Evolutionary conservation across 2,113 vertebrate genomes (phyloP).

Genomic region (Phalacrocorax carbo): DNA sequence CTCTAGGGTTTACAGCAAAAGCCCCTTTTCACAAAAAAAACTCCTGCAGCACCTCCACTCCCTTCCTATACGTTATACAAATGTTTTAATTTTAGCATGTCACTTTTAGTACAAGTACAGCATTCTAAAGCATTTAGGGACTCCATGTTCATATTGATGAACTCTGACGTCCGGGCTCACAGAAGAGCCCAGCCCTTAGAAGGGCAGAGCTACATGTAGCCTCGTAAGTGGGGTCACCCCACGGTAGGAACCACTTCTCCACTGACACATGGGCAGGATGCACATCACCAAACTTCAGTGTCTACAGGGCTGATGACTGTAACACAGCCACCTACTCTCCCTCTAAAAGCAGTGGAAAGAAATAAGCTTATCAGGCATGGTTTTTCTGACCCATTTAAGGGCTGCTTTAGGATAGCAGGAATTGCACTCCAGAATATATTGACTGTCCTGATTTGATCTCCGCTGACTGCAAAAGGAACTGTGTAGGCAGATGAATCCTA

Average conservation of each 20-base stretch:
- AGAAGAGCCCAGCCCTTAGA: neutral
- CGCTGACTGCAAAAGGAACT: neutral
- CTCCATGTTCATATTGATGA: fast-evolving
- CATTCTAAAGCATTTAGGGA: neutral
- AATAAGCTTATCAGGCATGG: neutral
- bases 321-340: neutral
- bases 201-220: neutral
- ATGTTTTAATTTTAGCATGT: neutral
- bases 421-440: neutral
- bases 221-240: fast-evolving
- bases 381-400: neutral
- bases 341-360: neutral
- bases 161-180: fast-evolving
- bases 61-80: neutral
- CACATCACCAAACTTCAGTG: neutral
- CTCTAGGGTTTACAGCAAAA: neutral
- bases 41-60: neutral
- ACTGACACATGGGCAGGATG: neutral
- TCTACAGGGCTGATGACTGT: neutral
- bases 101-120: neutral
- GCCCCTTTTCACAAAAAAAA: neutral
- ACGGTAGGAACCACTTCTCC: neutral
- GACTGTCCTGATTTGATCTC: conserved; percentile 16
- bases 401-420: neutral
- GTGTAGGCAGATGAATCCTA: neutral